Evolutionary conservation across 30 jellyfish, hydroid and myxozoan species (phyloP).

Genomic region (Hydractinia symbiolongicarpus): DNA sequence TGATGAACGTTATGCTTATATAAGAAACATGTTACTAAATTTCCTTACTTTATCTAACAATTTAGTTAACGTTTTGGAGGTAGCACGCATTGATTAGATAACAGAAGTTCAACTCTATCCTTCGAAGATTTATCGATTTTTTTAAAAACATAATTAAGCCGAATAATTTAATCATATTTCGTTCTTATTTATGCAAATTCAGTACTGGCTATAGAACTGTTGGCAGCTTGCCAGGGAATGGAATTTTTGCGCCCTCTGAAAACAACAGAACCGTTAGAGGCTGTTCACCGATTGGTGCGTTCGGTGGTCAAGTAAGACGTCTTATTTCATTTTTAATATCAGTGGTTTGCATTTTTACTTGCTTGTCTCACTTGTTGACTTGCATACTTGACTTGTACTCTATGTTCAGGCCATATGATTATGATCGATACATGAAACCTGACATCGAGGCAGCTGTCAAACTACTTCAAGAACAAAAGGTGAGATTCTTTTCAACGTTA

Average conservation of each 20-base stretch:
- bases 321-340: not conserved
- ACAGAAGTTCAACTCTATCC: no score
- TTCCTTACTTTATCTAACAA: no score
- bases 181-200: not conserved
- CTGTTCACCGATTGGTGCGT: slow-evolving; percentile 69
- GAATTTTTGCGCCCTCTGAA: slow-evolving; percentile 81
- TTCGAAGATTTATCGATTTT: no score
- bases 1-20: no score
- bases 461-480: slow-evolving; percentile 58
- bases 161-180: not conserved
- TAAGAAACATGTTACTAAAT: no score
- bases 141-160: no score
- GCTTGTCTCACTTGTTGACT: no score
- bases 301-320: slow-evolving; percentile 59
- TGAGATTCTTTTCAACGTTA: not conserved
- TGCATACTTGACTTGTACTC: not conserved
- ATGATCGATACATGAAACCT: slow-evolving; percentile 84
- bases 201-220: slow-evolving; percentile 85
- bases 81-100: no score
- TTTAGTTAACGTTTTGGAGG: no score
- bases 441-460: slow-evolving; percentile 71
- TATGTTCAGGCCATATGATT: slow-evolving; percentile 44
- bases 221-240: slow-evolving; percentile 94
- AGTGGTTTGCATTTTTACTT: no score
- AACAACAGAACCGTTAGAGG: slow-evolving; percentile 86